These are phyloP conservation scores for Asarcornis scutulata DNA, from an alignment of 2,113 vertebrate genomes.

Conservation along the genomic window DNA sequence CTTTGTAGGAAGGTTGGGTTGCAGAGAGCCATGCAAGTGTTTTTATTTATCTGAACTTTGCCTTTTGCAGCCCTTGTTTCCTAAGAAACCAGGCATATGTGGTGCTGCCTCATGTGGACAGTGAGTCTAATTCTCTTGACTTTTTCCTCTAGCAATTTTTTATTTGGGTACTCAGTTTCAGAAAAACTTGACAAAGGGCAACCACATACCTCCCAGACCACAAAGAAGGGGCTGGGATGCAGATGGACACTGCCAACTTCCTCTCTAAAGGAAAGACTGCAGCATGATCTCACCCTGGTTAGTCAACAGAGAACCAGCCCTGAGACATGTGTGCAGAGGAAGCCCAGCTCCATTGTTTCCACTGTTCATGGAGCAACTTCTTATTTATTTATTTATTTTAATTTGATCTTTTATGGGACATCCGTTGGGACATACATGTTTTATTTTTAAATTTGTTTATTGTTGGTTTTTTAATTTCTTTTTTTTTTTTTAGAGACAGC, in stretches of 20 bases:
- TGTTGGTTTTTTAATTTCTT: background rate
- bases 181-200: background rate
- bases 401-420: background rate
- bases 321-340: background rate
- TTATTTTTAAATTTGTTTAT: background rate
- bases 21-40: background rate
- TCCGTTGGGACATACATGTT: background rate
- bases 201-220: background rate
- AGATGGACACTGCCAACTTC: background rate
- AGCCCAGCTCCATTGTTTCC: slow-evolving; percentile 52
- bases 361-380: slow-evolving; percentile 1
- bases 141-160: background rate
- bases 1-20: background rate
- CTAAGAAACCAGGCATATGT: slow-evolving; percentile 27
- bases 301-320: background rate
- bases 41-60: slow-evolving; percentile 55
- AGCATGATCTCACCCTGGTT: slow-evolving; percentile 8
- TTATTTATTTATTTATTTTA: slow-evolving; percentile 7
- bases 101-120: background rate
- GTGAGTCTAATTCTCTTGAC: background rate
- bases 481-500: background rate
- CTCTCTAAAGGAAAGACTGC: background rate
- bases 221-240: background rate
- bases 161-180: background rate
- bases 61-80: slow-evolving; percentile 34